Base-by-base conservation (phyloP, 2,113 vertebrate genomes). In the Tragelaphus strepsiceros region DNA sequence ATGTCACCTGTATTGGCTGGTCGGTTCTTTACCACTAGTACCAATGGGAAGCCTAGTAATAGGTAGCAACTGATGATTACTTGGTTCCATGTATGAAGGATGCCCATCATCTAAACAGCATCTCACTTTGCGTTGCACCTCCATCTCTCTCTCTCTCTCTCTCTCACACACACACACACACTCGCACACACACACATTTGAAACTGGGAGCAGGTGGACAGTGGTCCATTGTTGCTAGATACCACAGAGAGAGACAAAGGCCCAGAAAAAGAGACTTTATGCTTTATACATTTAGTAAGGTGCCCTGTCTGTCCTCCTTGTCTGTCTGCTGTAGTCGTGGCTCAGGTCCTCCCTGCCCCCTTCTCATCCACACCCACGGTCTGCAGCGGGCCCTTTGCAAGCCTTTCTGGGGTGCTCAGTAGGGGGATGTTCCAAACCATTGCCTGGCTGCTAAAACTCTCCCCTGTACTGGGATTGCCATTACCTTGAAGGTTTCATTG, bases 171-270 rank as follows among this genome's bases (percentile, higher is more conserved):
- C 64, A 49, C 3, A 4, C 32, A 59, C 28, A n/a, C 39, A n/a
- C 58, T 56, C 39, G n/a, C 26, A 30, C 1, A 8, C 17, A 26
- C 67, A 26, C 3, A 6, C 30, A 3, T 30, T 10, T 4, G 17
- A 96, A 91, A 91, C 16, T 83, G 82, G 86, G 82, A 94, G 82
- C 95, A 95, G 96, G 83, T 97, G 81, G 74, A 80, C 58, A 30
- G n/a, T 49, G 67, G 51, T 32, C 92, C 28, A 24, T 32, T 61
- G 71, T 51, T 46, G 24, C 46, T 56, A 53, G 32, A 71, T 21
- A 80, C 17, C 87, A 84, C 28, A 80, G 67, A 88, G 51, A 84
- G 28, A 88, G 59, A 71, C 64, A 85, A 90, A 90, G 39, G 21
- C 58, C 91, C 54, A 32, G 54, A 26, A 51, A 84, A 67, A 77